phyloP scores from a whole-genome alignment of 2,797 vertebrate genomes.

The Myotis findleyi region DNA sequence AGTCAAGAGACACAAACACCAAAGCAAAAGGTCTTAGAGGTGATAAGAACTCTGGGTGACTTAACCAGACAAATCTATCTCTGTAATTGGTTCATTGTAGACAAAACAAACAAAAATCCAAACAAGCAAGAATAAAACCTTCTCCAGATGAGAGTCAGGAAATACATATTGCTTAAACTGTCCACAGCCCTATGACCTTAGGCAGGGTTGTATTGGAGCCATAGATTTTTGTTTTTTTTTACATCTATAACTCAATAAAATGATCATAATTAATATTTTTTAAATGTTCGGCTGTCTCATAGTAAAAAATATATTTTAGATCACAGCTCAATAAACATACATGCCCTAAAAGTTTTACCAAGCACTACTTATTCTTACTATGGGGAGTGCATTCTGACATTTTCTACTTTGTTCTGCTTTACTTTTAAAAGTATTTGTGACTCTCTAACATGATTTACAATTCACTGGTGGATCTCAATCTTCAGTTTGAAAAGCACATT shows the following conservation, averaged over 20 bases:
- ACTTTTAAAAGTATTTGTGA: not conserved
- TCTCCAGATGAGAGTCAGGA: not conserved
- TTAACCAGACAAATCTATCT: not conserved
- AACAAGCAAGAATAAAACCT: not conserved
- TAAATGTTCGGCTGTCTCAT: not conserved
- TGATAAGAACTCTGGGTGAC: not conserved
- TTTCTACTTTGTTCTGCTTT: not conserved
- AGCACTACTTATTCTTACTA: not conserved
- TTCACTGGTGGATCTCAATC: not conserved
- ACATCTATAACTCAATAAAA: not conserved
- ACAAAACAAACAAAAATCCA: not conserved
- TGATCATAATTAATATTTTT: not conserved
- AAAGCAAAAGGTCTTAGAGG: not conserved
- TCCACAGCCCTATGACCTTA: not conserved
- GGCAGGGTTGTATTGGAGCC: not conserved
- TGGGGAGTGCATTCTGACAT: not conserved
- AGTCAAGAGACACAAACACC: not conserved
- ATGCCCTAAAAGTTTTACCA: not conserved
- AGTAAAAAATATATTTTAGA: constrained; percentile 8
- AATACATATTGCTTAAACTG: not conserved
- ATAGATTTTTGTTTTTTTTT: not conserved
- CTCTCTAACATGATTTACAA: not conserved
- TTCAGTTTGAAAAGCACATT: not conserved
- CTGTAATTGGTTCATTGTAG: not conserved
- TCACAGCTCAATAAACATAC: not conserved